Conservation (phyloP, 1,140 invertebrate species). For the Camponotus floridanus region DNA sequence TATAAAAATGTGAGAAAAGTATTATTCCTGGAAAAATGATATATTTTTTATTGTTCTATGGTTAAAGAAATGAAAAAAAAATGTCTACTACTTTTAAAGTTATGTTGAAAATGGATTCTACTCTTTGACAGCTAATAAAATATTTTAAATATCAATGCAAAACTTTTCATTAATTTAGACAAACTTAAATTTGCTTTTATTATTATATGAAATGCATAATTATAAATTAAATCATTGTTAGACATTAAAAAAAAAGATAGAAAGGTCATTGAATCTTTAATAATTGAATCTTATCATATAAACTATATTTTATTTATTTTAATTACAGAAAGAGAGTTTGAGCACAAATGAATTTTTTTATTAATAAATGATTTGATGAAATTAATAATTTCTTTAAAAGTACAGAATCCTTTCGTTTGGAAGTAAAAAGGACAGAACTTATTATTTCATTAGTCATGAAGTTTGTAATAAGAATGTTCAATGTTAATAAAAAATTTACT, state of each 20-base stretch:
- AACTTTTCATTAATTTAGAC: not conserved
- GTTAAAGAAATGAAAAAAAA: not conserved
- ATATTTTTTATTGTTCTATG: not conserved
- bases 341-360: conserved; percentile 1
- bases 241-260: not conserved
- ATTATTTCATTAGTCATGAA: no score
- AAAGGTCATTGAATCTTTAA: no score
- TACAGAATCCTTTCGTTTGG: not conserved
- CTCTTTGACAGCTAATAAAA: not conserved
- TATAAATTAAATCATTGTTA: not conserved
- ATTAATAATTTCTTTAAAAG: conserved; percentile 7
- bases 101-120: not conserved
- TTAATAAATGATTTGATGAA: not conserved
- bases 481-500: no score
- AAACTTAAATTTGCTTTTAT: no score
- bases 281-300: no score
- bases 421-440: no score
- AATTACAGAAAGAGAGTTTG: no score
- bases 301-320: no score
- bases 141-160: not conserved
- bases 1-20: not conserved
- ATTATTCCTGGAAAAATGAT: not conserved
- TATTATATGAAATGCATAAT: not conserved
- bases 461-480: not conserved
- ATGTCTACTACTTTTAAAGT: not conserved